These are phyloP conservation scores for Platerodrilus igneus DNA, from an alignment of 2,888 invertebrate species.

Conservation along the genomic window DNA sequence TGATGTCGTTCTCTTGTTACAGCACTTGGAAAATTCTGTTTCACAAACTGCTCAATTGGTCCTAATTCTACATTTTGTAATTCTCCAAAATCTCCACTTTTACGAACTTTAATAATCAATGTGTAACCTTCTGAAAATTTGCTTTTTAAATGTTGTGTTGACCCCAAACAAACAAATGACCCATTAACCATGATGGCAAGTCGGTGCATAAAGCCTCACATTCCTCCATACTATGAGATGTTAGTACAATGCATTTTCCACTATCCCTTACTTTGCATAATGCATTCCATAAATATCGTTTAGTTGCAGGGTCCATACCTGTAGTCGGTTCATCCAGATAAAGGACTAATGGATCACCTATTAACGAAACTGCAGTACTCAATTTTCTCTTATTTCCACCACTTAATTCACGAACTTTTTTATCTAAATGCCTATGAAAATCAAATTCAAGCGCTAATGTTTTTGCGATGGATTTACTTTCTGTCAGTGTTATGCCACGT, in stretches of 20 bases:
- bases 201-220: constrained; percentile 80
- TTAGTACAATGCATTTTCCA: constrained; percentile 73
- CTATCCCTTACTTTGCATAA: constrained; percentile 63
- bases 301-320: constrained; percentile 76
- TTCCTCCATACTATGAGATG: constrained; percentile 85
- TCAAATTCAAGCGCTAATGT: constrained; percentile 47
- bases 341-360: constrained; percentile 54
- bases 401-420: constrained; percentile 47
- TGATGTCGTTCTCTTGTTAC: constrained; percentile 63
- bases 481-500: constrained; percentile 45
- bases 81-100: constrained; percentile 24
- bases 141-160: constrained; percentile 75
- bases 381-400: constrained; percentile 57
- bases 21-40: constrained; percentile 38
- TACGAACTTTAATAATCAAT: constrained; percentile 46
- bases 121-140: constrained; percentile 64
- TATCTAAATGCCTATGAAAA: constrained; percentile 47
- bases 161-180: constrained; percentile 71
- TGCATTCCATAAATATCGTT: constrained; percentile 76
- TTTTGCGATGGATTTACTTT: constrained; percentile 38
- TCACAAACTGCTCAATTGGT: constrained; percentile 31
- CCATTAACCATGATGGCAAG: constrained; percentile 86
- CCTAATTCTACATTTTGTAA: constrained; percentile 19
- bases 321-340: constrained; percentile 54
- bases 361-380: constrained; percentile 53